Evolutionary conservation across 2,888 invertebrate genomes (phyloP).

Genomic region (Yponomeuta sedellus): DNA sequence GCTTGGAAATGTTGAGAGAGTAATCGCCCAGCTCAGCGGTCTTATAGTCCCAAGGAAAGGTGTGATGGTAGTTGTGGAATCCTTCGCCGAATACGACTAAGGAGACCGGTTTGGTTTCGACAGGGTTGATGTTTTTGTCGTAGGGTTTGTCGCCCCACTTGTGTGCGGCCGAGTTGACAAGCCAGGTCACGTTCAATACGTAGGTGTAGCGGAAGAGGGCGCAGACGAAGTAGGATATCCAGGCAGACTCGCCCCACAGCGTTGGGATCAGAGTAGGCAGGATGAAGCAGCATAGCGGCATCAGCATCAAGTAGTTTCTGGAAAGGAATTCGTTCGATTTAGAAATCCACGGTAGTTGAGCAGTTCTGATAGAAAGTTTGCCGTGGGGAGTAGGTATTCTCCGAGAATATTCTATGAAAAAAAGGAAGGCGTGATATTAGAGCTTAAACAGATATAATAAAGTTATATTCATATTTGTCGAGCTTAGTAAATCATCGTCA

Average conservation of each 20-base stretch:
- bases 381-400: too few species aligned
- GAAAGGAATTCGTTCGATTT: conserved; percentile 26
- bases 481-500: too few species aligned
- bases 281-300: conserved; percentile 85
- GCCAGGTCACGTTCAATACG: conserved; percentile 90
- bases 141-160: conserved; percentile 84
- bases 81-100: conserved; percentile 84
- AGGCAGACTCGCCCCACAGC: conserved; percentile 83
- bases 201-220: conserved; percentile 85
- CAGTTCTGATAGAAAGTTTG: too few species aligned
- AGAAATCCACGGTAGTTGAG: too few species aligned
- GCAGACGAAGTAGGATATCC: conserved; percentile 80
- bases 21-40: conserved; percentile 85
- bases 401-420: too few species aligned
- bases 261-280: conserved; percentile 85
- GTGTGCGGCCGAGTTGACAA: conserved; percentile 93
- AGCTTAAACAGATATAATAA: too few species aligned
- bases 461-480: too few species aligned
- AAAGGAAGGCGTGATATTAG: too few species aligned
- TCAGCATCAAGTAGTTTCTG: conserved; percentile 84
- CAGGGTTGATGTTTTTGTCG: conserved; percentile 84
- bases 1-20: conserved; percentile 82
- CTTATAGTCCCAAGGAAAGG: conserved; percentile 91
- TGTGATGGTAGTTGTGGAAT: conserved; percentile 92
- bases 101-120: conserved; percentile 81